Percentiles rank a stretch among this genome's conserved stretches.
phyloP scores from a whole-genome alignment of 2,888 invertebrate genomes.

The Ischnura elegans region DNA sequence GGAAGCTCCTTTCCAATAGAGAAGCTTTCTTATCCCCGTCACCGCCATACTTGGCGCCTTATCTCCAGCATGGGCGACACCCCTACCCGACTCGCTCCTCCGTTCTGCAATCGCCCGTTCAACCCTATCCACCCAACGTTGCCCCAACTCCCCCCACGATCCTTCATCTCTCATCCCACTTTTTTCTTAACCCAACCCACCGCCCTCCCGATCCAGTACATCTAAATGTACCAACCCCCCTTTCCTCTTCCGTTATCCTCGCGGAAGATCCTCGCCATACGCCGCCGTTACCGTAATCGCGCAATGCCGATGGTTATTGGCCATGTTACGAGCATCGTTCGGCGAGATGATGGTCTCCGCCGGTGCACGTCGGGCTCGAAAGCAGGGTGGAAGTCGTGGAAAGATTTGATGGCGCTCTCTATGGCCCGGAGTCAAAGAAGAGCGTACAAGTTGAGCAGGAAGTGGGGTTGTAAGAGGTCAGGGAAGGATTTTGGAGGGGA shows the following conservation, averaged over 20 bases:
- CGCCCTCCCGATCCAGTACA: neutral
- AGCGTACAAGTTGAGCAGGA: conserved; percentile 28
- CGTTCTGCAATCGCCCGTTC: neutral
- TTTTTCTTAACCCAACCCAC: neutral
- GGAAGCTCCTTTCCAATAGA: too few relatives aligned
- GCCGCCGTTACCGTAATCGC: conserved; percentile 62
- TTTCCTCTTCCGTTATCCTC: neutral
- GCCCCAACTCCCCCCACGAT: neutral
- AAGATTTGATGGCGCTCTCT: conserved; percentile 47
- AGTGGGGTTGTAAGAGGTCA: conserved; percentile 60
- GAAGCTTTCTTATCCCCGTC: neutral
- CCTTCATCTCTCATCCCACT: neutral
- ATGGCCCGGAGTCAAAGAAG: conserved; percentile 44
- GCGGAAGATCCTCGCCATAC: conserved; percentile 17
- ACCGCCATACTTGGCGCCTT: neutral
- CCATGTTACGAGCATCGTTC: conserved; percentile 60
- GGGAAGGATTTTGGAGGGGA: neutral
- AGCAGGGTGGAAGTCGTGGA: conserved; percentile 26
- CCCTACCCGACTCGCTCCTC: neutral
- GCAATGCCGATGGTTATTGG: conserved; percentile 51
- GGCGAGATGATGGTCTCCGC: conserved; percentile 52
- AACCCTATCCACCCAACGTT: neutral
- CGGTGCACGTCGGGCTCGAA: conserved; percentile 13
- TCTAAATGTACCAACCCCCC: neutral
- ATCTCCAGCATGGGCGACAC: neutral